These are phyloP conservation scores for Hippocampus guttulatus DNA, from an alignment of 2,113 vertebrate genomes.

Conservation along the genomic window DNA sequence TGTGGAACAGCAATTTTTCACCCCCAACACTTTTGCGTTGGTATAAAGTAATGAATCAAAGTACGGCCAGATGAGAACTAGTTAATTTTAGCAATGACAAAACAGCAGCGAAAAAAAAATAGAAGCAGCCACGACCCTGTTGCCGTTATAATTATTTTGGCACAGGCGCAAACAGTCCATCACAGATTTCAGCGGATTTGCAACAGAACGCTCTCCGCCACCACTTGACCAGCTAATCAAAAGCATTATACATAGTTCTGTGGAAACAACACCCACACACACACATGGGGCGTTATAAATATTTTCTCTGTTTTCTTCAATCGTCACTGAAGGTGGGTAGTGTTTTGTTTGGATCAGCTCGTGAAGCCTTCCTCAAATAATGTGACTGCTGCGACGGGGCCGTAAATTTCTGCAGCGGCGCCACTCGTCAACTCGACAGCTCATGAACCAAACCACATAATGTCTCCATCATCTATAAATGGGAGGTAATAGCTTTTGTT, in stretches of 20 bases:
- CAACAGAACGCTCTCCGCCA: background rate
- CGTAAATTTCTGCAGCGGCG: background rate
- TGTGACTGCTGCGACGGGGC: background rate
- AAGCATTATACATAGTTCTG: background rate
- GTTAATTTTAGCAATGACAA: too few relatives aligned
- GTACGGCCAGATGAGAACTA: too few relatives aligned
- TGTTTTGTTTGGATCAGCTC: background rate
- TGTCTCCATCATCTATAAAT: background rate
- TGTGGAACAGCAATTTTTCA: too few relatives aligned
- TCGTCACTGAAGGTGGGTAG: background rate
- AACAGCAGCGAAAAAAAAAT: background rate
- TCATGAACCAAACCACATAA: too few relatives aligned
- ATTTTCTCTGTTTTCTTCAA: background rate
- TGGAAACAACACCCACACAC: background rate
- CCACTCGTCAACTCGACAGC: background rate
- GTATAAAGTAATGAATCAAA: too few relatives aligned
- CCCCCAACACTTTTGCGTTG: too few relatives aligned
- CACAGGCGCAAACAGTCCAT: background rate
- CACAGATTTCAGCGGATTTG: background rate
- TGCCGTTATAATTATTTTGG: background rate
- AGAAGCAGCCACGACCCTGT: background rate
- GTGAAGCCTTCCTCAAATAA: too few relatives aligned
- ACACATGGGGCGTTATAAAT: background rate
- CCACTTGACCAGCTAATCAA: background rate
- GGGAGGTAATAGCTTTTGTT: background rate